A percentile compares a stretch with the other conserved stretches of the same genome.
Conservation (phyloP, 2,113 vertebrate species). For the Girardinichthys multiradiatus region DNA sequence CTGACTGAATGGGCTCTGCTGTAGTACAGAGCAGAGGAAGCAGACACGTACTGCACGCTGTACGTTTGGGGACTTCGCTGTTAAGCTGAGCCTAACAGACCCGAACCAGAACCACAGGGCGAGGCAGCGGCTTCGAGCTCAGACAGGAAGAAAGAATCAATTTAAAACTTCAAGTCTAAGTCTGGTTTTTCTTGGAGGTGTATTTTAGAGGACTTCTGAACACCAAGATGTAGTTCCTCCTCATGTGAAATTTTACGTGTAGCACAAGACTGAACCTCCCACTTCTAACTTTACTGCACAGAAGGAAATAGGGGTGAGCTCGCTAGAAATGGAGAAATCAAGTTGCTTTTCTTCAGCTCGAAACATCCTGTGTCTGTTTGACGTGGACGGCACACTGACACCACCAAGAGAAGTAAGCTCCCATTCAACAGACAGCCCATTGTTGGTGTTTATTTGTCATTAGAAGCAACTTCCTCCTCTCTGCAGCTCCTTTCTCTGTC, state of each 20-base stretch:
- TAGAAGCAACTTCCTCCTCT: not conserved
- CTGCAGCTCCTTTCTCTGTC: not conserved
- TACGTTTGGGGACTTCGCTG: not conserved
- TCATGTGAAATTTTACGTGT: not conserved
- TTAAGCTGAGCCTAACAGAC: not conserved
- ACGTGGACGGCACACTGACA: constrained; percentile 95
- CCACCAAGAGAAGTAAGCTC: constrained; percentile 87
- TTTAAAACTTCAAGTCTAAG: not conserved
- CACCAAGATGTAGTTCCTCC: not conserved
- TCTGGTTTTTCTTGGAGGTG: not conserved
- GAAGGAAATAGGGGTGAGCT: not conserved
- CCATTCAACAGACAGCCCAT: not conserved
- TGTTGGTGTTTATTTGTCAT: not conserved
- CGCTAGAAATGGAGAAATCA: constrained; percentile 62
- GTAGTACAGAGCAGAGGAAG: constrained; percentile 3
- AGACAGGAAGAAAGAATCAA: not conserved
- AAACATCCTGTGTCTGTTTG: constrained; percentile 90
- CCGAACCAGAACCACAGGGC: not conserved
- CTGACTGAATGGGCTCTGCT: constrained; percentile 53
- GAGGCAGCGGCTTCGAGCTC: not conserved
- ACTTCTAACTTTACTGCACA: not conserved
- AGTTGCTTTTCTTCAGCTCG: constrained; percentile 44
- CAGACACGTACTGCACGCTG: not conserved
- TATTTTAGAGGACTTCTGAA: not conserved
- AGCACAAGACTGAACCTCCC: not conserved